Evolutionary conservation across 2,113 vertebrate genomes (phyloP).

Genomic region (Pygoscelis adeliae): DNA sequence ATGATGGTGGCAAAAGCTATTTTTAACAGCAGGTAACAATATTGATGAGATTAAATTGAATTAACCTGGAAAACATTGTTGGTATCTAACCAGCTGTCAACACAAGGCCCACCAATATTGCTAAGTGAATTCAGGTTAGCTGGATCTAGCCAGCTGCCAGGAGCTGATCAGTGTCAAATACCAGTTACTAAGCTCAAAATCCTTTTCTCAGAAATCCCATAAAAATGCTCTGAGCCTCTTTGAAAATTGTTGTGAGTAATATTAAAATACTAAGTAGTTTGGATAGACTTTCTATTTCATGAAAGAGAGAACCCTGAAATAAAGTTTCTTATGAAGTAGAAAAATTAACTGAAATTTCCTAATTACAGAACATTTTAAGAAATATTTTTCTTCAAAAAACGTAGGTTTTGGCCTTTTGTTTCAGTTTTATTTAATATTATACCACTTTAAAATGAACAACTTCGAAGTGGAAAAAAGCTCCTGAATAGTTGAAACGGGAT

Average conservation of each 20-base stretch:
- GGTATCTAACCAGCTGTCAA: background rate
- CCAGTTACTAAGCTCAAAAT: background rate
- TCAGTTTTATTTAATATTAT: background rate
- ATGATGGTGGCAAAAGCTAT: background rate
- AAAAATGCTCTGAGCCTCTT: background rate
- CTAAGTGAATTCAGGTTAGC: background rate
- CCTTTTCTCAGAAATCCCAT: background rate
- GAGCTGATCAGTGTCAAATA: background rate
- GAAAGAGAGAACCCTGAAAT: background rate
- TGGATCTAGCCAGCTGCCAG: background rate
- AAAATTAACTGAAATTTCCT: background rate
- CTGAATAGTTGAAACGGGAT: background rate
- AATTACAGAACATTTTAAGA: background rate
- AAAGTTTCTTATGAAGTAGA: background rate
- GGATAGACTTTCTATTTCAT: background rate
- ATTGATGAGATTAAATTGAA: background rate
- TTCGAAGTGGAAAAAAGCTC: background rate
- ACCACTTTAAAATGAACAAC: background rate
- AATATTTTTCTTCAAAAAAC: background rate
- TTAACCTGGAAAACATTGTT: background rate
- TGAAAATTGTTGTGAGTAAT: fast-evolving
- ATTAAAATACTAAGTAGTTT: background rate
- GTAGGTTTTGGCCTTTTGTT: fast-evolving
- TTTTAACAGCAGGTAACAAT: background rate
- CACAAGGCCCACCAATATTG: background rate